phyloP scores from a whole-genome alignment of 1,140 invertebrate species.

The Vanessa tameamea region DNA sequence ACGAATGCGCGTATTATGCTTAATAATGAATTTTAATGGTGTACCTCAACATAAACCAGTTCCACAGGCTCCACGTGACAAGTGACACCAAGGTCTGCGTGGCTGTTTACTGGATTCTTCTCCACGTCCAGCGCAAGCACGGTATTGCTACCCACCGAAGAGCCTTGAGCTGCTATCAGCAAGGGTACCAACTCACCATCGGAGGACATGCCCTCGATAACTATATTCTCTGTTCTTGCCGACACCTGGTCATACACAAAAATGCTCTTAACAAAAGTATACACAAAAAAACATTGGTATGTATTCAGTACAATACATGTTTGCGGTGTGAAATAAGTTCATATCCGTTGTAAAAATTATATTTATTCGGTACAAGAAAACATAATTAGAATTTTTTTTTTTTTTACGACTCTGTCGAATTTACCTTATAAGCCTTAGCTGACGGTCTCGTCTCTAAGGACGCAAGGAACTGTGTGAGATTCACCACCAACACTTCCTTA shows the following conservation, averaged over 20 bases:
- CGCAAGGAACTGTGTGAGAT: slow-evolving; percentile 87
- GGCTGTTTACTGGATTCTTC: slow-evolving; percentile 85
- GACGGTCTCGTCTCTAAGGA: slow-evolving; percentile 88
- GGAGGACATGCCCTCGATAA: slow-evolving; percentile 87
- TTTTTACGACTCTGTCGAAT: background rate
- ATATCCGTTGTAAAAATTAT: no score
- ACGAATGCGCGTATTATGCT: no score
- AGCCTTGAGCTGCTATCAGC: slow-evolving; percentile 84
- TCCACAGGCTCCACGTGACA: slow-evolving; percentile 88
- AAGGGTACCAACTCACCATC: slow-evolving; percentile 87
- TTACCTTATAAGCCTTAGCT: slow-evolving; percentile 85
- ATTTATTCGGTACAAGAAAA: no score
- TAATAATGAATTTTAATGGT: background rate
- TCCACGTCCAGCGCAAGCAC: slow-evolving; percentile 87
- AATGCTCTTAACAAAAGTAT: no score
- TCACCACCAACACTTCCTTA: slow-evolving; percentile 87
- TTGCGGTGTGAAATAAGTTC: no score
- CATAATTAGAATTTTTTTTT: background rate
- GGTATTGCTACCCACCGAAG: slow-evolving; percentile 34
- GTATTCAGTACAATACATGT: no score
- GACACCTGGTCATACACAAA: slow-evolving; percentile 76
- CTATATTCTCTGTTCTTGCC: slow-evolving; percentile 88
- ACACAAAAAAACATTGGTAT: no score
- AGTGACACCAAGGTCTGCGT: slow-evolving; percentile 86
- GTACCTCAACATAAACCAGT: slow-evolving; percentile 90